Conservation (phyloP, 2,888 invertebrate species). For the Shargacucullia verbasci region DNA sequence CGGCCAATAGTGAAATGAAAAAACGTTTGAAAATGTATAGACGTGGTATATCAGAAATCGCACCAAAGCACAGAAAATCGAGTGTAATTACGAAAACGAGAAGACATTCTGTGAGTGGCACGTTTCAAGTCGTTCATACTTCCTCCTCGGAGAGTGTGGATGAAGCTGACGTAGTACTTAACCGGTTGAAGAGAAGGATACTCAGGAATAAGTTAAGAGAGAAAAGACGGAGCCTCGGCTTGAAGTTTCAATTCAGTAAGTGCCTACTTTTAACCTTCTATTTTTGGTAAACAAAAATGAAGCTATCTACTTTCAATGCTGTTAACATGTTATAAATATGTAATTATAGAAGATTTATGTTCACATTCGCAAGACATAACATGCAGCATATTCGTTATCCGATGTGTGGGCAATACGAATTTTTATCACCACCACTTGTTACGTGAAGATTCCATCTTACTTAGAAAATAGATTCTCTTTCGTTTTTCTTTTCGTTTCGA, state of each 20-base stretch:
- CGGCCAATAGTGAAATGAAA: constrained; percentile 83
- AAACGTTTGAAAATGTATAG: constrained; percentile 86
- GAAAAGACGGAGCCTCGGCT: constrained; percentile 77
- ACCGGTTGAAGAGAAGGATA: constrained; percentile 85
- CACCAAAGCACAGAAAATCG: constrained; percentile 64
- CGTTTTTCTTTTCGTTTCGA: constrained; percentile 20
- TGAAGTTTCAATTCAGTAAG: constrained; percentile 78
- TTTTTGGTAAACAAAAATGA: constrained; percentile 18
- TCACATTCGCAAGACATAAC: constrained; percentile 42
- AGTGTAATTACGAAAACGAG: constrained; percentile 74
- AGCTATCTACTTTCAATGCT: too few relatives aligned
- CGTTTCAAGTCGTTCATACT: constrained; percentile 70
- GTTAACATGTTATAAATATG: constrained; percentile 23
- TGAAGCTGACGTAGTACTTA: constrained; percentile 86
- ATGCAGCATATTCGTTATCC: constrained; percentile 35
- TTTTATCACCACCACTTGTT: constrained; percentile 43
- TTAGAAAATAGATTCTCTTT: constrained; percentile 38
- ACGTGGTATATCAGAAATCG: constrained; percentile 85
- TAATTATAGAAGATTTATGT: constrained; percentile 32
- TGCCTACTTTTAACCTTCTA: constrained; percentile 49
- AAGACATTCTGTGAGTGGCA: constrained; percentile 79
- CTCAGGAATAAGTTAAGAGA: constrained; percentile 85
- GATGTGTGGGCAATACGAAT: constrained; percentile 37
- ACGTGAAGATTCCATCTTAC: constrained; percentile 44
- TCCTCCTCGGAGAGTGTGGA: constrained; percentile 87